These are phyloP conservation scores for Trissolcus japonicus DNA, from an alignment of 2,888 invertebrate species.

Conservation along the genomic window DNA sequence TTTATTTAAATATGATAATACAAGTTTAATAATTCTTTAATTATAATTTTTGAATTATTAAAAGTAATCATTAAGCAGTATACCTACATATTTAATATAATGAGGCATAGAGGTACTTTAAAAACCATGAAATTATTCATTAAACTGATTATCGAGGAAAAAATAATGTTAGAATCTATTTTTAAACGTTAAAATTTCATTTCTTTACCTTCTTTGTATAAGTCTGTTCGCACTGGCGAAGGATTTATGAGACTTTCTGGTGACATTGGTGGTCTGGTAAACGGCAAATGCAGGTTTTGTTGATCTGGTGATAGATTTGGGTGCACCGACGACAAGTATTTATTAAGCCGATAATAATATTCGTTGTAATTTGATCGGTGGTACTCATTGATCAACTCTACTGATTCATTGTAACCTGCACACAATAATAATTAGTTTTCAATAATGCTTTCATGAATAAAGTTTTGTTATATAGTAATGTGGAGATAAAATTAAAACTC, in stretches of 20 bases:
- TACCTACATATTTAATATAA: too few relatives aligned
- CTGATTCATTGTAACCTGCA: slow-evolving; percentile 20
- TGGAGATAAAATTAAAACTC: background rate
- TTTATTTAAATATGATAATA: too few relatives aligned
- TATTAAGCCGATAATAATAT: slow-evolving; percentile 11
- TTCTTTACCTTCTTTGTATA: slow-evolving; percentile 30
- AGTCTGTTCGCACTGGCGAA: background rate
- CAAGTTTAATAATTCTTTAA: too few relatives aligned
- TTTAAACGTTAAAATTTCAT: background rate
- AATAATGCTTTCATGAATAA: background rate
- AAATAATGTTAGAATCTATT: too few relatives aligned
- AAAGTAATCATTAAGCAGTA: too few relatives aligned
- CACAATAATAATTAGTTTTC: slow-evolving; percentile 8
- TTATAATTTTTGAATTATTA: too few relatives aligned
- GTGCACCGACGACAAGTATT: slow-evolving; percentile 3
- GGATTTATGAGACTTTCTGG: slow-evolving; percentile 20
- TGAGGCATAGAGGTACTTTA: too few relatives aligned
- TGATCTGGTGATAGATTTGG: slow-evolving; percentile 18
- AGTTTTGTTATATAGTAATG: background rate
- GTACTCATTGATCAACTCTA: slow-evolving; percentile 5
- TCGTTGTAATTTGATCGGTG: slow-evolving; percentile 12
- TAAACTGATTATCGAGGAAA: too few relatives aligned
- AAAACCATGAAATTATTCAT: too few relatives aligned
- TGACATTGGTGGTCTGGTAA: slow-evolving; percentile 18
- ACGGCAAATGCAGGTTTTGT: slow-evolving; percentile 10